A percentile compares a stretch with the other conserved stretches of the same genome.
phyloP scores from a whole-genome alignment of 2,113 vertebrate genomes.

The Asarcornis scutulata region DNA sequence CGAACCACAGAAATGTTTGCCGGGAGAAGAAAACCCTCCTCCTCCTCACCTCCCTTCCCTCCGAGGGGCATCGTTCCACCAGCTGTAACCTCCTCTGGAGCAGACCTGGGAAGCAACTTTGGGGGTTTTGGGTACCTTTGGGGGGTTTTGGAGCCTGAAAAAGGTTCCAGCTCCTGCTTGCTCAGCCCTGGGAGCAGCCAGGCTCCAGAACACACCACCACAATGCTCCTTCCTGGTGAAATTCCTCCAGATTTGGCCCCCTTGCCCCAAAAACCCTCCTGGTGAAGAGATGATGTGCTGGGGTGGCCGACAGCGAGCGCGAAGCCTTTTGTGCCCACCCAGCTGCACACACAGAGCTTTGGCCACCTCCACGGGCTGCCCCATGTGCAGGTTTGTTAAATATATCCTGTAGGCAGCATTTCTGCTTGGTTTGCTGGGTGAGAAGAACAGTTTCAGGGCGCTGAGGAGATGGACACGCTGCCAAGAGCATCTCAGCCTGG shows the following conservation, averaged over 20 bases:
- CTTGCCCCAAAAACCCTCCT: not conserved
- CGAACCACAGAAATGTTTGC: no score
- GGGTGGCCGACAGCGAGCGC: not conserved
- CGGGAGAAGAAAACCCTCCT: not conserved
- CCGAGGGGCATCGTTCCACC: not conserved
- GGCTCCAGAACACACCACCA: not conserved
- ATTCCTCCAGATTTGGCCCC: not conserved
- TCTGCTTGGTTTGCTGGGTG: accelerated
- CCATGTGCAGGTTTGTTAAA: accelerated
- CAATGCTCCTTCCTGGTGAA: not conserved
- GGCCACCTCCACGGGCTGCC: not conserved
- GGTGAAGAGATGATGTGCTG: accelerated
- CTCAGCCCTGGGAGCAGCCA: not conserved
- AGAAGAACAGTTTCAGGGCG: accelerated
- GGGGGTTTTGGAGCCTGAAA: no score
- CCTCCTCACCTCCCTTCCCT: not conserved
- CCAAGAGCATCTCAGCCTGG: not conserved
- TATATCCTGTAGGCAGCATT: not conserved
- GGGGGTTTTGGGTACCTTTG: not conserved
- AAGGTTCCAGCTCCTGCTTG: not conserved
- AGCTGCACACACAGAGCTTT: not conserved
- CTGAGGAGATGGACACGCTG: not conserved
- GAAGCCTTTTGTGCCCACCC: not conserved
- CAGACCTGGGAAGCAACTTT: not conserved
- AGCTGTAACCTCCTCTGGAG: not conserved